Base-by-base conservation (phyloP, 2,888 invertebrate species). In the Dolichopus griseipennis region DNA sequence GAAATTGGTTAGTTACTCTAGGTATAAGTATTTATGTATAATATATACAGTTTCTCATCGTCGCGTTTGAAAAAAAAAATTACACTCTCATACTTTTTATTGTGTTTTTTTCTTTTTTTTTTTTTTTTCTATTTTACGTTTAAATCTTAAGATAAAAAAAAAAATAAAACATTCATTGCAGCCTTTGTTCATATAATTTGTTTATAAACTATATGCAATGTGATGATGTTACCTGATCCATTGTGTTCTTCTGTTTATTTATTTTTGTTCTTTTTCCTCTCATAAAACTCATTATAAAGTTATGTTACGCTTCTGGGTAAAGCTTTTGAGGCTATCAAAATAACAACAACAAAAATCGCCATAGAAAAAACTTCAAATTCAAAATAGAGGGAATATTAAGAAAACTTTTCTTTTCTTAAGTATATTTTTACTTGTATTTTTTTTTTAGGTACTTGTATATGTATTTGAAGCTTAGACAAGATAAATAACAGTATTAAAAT, bases 101-200 rank as follows among this genome's bases (percentile, higher is more conserved):
- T 52, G 1, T 52, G 2, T 52, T 15, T 52, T 52, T 18, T 18
- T 1, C 52, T 52, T 4, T 15, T 18, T 52, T 52, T 52, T 18
- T 15, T 3, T 52, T 27, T 52, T 15, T 52, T 52, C 2, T 18
- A 18, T 15, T 52, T 6, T 18, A 18, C 18, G 9, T 18, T 52
- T 3, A 37, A 10, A 37, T 9, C 8, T 5, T 37, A 12, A 37
- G 8, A 37, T 7, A 37, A 37, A 37, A 37, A 4, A 37, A 37
- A 37, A 5, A 37, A 8, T 10, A 37, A 37, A 37, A 37, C 3
- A 37, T 27, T 2, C 5, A 52, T 18, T 6, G n/a, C 9, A 52
- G 18, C 52, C 52, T 52, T 52, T 52, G 52, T 52, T 52, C 52
- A 52, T 52, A 52, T 18, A 52, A 52, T 52, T 52, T 52, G 52